Evolutionary conservation across 1,140 invertebrate genomes (phyloP), one percentile per base, ranked within the genome.

Genomic region (Caenorhabditis tropicalis): DNA sequence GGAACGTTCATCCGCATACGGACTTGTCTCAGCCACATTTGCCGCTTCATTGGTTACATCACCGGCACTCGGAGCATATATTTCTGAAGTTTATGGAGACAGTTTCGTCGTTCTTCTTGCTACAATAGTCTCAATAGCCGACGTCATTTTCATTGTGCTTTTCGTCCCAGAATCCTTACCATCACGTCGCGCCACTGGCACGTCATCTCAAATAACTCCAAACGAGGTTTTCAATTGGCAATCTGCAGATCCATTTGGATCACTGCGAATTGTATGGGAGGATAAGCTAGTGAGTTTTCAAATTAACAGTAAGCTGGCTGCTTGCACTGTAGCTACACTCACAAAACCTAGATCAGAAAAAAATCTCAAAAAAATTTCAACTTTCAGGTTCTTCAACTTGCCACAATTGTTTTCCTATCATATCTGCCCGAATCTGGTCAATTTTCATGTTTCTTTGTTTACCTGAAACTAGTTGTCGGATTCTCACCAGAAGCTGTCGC

Each of bases 361-460:
- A 82, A 10, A 10, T 5, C n/a, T 21, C 12, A 58, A n/a, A n/a
- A n/a, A n/a, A n/a, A 43, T 65, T 82, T n/a, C 1, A 36, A 29
- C n/a, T 79, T 48, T 43, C 49, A 82, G 80, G 48, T 84, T 5
- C 60, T 84, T 0, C 95, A 99, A 94, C 94, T 99, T 86, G 98
- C 97, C 92, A 95, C 98, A 85, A 96, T 97, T 31, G 97, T 99
- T 86, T 97, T 99, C 92, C 93, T 99, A 53, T 98, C 96, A 33
- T 99, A 99, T 93, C 93, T 99, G 87, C 97, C 98, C n/a, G 98
- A 99, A 89, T 94, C 94, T 53, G 97, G 97, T 85, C 96, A 99
- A 92, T 99, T 99, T 92, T 99, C 97, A 83, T 99, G 97, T 93
- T 99, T 99, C 93, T 99, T 99, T 93, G 97, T 99, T 88, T 99